Evolutionary conservation across 2,888 invertebrate genomes (phyloP), one percentile per base, ranked within the genome.

Genomic region (Eudemis profundana): DNA sequence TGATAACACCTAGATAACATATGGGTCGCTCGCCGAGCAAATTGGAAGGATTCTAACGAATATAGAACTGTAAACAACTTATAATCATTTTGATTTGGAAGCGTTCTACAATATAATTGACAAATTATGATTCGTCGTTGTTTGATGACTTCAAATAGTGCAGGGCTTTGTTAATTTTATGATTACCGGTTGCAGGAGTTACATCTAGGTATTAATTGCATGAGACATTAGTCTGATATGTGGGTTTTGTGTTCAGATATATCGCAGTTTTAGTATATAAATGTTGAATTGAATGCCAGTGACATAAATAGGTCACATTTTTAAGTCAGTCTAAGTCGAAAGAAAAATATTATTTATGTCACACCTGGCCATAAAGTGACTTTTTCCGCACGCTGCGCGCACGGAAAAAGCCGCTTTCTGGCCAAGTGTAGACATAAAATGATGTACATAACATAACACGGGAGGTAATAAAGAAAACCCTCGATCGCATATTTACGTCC

Each of bases 1-100:
- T 61, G 86, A 86, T 81, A 83, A 77, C 76, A 66, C 47, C 54
- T 49, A 66, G 78, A 80, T 78, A 80, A 72, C 71, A 70, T 70
- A 64, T 68, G 73, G 71, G 69, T 76, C 75, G 69, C 70, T 78
- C 72, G 68, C 73, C 70, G 69, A 73, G 76, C 72, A 69, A 73
- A 72, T 76, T 73, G 63, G 74, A 72, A 69, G 50, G 49, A 69
- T 61, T 68, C 53, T 56, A 61, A 29, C 64, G 53, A 56, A 50
- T 56, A 49, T 23, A 38, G 36, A 65, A 36, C 54, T 27, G 12
- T 27, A 53, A 59, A 38, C 29, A 47, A 51, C 36, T 12, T 44
- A 19, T 19, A 14, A 8, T 42, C 27, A 21, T 51, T 51, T 64
- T 44, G 36, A 51, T 44, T 59, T 57, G 57, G 44, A 8, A 36